A percentile compares a stretch with the other conserved stretches of the same genome.
Evolutionary conservation across 2,888 invertebrate genomes (phyloP).

Genomic region (Melieria picta): DNA sequence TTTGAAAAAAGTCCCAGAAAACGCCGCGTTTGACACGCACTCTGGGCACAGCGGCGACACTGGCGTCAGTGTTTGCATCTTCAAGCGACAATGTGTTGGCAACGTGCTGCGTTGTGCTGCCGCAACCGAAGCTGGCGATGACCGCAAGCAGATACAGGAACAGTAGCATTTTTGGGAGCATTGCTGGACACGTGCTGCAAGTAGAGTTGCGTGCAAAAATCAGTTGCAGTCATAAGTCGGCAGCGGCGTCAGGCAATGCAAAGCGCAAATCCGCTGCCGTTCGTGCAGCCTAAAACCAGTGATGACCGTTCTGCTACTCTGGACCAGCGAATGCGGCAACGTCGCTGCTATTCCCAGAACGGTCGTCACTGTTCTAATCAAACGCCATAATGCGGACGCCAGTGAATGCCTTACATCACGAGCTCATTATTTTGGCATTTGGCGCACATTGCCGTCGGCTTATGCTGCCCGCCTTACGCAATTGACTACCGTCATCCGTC

Average conservation of each 20-base stretch:
- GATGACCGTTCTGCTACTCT: no score
- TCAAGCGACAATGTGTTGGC: no score
- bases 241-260: no score
- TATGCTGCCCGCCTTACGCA: constrained; percentile 19
- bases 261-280: no score
- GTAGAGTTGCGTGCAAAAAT: no score
- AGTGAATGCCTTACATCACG: neutral
- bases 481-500: constrained; percentile 10
- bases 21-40: constrained; percentile 55
- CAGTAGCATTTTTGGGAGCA: constrained; percentile 12
- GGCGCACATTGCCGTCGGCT: neutral
- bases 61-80: neutral
- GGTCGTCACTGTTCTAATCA: no score
- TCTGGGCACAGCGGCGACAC: constrained; percentile 38
- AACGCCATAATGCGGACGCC: no score
- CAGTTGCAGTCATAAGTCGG: no score
- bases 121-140: neutral
- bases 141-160: constrained; percentile 26
- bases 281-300: no score
- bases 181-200: neutral
- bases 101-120: neutral
- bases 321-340: no score
- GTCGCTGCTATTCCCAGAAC: no score
- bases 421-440: constrained; percentile 35
- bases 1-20: constrained; percentile 62